phyloP scores from a whole-genome alignment of 2,888 invertebrate species.

The Macrophya annulata region DNA sequence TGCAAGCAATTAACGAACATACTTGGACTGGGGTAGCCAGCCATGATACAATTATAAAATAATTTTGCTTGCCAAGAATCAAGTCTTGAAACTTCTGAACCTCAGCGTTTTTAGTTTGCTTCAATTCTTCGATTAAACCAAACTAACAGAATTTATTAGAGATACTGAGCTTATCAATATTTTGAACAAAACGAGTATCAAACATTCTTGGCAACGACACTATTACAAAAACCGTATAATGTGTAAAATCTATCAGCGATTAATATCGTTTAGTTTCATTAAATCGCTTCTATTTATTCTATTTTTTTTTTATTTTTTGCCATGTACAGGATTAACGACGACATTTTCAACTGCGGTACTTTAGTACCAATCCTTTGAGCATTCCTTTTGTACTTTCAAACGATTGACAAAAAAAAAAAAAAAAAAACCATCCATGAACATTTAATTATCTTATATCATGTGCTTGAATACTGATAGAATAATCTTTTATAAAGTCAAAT shows the following conservation, averaged over 20 bases:
- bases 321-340: neutral
- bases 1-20: neutral
- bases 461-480: neutral
- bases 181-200: neutral
- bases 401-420: neutral
- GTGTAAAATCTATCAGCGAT: neutral
- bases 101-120: neutral
- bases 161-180: neutral
- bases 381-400: slow-evolving; percentile 19
- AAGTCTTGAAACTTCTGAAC: neutral
- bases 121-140: neutral
- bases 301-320: neutral
- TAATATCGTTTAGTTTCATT: neutral
- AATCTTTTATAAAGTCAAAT: neutral
- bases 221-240: neutral
- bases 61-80: neutral
- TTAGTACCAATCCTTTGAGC: slow-evolving; percentile 18
- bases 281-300: slow-evolving; percentile 2
- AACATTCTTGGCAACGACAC: neutral
- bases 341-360: neutral
- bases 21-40: neutral
- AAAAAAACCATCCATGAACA: neutral
- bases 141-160: neutral
- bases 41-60: neutral
- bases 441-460: neutral